Evolutionary conservation across 2,797 vertebrate species (phyloP), one percentile per base, ranked within the genome.

Genomic region (Threskiornis aethiopicus): DNA sequence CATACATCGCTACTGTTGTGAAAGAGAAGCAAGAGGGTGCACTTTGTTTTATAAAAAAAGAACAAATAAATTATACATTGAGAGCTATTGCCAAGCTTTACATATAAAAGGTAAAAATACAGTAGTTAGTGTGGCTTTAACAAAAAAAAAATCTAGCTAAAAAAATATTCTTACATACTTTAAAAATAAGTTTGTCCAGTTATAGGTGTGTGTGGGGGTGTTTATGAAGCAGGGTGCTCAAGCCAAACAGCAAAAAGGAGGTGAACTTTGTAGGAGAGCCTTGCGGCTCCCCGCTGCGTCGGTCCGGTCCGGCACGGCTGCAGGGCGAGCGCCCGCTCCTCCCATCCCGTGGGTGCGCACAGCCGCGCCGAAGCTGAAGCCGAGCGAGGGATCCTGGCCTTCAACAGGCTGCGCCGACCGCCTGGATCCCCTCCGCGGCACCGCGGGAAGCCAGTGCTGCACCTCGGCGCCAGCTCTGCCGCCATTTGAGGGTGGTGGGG

Each of bases 61-160:
- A 97, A 90, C 90, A 97, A 98, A 98, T 98, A 98, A 98, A 97
- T 98, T 98, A 98, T 39, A 98, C 83, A 90, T 92, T 76, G 88
- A 96, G 93, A 94, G 87, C 97, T 98, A 98, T 75, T 82, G 82
- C 67, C 95, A 90, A 98, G 97, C 82, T 98, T 98, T 98, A 98
- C 94, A 93, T 96, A 96, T 73, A 97, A 97, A 98, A 98, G 89
- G 95, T 98, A 98, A 97, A 98, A 98, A 97, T 82, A 97, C 91
- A 96, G 93, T 58, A 97, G 97, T 98, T 97, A 97, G 97, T 96
- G 93, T 31, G 39, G 71, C 59, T 80, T 92, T 42, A 93, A 95
- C 75, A 80, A 87, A 92, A 92, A 88, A 86, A 82, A 64, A 49
- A 33, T 13, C 94, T 95, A 96, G 42, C 87, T 96, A 93, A 73